Conservation (phyloP, 2,797 vertebrate genomes). For the Pseudochirops corinnae region DNA sequence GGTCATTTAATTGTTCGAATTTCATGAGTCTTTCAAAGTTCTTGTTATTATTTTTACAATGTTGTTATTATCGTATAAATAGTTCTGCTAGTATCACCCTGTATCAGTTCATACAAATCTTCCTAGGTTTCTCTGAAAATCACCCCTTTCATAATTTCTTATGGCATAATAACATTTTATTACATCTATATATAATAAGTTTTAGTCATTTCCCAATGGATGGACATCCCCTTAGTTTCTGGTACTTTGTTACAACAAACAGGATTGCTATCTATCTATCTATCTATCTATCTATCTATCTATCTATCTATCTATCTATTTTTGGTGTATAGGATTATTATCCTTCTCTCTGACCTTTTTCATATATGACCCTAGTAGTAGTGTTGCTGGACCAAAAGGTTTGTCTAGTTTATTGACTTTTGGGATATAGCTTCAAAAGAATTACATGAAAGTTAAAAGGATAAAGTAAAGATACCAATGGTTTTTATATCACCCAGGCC, state of each 20-base stretch:
- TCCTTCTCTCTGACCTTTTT: neutral
- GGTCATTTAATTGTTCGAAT: neutral
- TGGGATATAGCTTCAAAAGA: conserved; percentile 22
- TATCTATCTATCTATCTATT: neutral
- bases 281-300: neutral
- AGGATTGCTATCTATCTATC: neutral
- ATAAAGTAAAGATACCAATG: neutral
- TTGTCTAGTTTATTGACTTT: neutral
- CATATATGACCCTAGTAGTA: neutral
- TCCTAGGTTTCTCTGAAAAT: neutral
- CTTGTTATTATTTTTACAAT: neutral
- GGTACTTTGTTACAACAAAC: neutral
- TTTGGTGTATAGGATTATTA: neutral
- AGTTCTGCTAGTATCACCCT: neutral
- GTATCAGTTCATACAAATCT: neutral
- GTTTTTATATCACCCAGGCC: conserved; percentile 6
- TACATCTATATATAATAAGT: neutral
- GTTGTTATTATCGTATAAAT: neutral
- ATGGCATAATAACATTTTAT: neutral
- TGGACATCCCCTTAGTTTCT: neutral
- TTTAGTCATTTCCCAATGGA: neutral
- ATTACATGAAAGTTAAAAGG: conserved; percentile 22
- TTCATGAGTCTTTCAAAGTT: neutral
- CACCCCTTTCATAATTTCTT: neutral
- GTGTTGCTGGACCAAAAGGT: neutral